phyloP scores from a whole-genome alignment of 2,888 invertebrate genomes.

The Sphaeridia pumilis region DNA sequence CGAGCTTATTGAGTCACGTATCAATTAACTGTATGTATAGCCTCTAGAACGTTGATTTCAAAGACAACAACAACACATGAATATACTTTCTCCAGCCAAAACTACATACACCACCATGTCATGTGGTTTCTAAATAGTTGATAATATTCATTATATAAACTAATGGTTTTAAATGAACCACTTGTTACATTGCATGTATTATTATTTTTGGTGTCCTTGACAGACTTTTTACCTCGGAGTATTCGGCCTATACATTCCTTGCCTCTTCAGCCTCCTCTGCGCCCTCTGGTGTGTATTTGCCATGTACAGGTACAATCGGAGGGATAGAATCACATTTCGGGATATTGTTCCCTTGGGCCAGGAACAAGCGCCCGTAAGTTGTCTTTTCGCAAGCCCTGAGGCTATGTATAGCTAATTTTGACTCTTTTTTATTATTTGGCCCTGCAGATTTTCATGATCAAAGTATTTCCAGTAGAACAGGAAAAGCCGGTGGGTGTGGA shows the following conservation, averaged over 20 bases:
- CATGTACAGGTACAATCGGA: background rate
- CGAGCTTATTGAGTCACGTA: too few species aligned
- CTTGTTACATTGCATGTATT: background rate
- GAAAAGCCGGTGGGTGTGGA: slow-evolving; percentile 3
- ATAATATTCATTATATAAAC: too few species aligned
- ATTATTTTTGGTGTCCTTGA: background rate
- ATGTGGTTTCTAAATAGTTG: too few species aligned
- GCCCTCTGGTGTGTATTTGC: slow-evolving; percentile 21
- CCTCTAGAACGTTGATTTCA: too few species aligned
- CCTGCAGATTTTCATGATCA: slow-evolving; percentile 13
- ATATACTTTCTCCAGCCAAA: too few species aligned
- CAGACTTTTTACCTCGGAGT: slow-evolving; percentile 33
- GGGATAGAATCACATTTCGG: slow-evolving; percentile 5
- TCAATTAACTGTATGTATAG: too few species aligned
- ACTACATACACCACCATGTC: too few species aligned
- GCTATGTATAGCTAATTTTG: too few species aligned
- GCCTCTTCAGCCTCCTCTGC: slow-evolving; percentile 17
- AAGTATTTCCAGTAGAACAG: slow-evolving; percentile 13
- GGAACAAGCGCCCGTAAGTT: slow-evolving; percentile 8
- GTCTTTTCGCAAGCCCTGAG: background rate
- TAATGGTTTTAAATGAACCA: too few species aligned
- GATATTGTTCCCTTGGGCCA: slow-evolving; percentile 11
- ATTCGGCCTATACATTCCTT: slow-evolving; percentile 28
- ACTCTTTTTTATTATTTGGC: too few species aligned
- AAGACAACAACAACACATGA: too few species aligned